phyloP scores from a whole-genome alignment of 2,797 vertebrate genomes.

The Kryptolebias ocellatus region DNA sequence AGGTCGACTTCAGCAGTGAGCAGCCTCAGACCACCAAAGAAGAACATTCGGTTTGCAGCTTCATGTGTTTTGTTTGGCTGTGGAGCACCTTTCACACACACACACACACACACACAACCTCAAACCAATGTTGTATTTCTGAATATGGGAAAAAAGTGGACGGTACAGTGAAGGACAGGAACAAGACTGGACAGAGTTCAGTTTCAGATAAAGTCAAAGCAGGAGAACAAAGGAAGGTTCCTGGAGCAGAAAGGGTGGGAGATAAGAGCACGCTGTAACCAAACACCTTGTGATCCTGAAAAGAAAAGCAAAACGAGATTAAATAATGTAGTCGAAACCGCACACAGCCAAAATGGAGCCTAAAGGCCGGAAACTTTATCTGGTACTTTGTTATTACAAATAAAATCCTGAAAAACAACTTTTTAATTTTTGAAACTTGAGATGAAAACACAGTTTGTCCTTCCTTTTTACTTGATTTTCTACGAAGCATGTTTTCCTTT shows the following conservation, averaged over 20 bases:
- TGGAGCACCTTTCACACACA: conserved; percentile 56
- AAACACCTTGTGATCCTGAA: not conserved
- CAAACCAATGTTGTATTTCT: conserved; percentile 45
- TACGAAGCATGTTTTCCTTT: no score
- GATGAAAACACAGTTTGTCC: no score
- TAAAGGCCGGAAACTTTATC: no score
- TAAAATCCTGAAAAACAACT: no score
- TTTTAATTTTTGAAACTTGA: no score
- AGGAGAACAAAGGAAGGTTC: not conserved
- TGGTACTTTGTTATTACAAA: no score
- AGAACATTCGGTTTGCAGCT: conserved; percentile 70
- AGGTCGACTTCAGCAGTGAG: conserved; percentile 43
- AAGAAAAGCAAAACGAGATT: conserved; percentile 1
- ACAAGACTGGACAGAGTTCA: conserved; percentile 39
- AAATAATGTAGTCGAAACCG: not conserved
- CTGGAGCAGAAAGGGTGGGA: not conserved
- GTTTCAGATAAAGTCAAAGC: conserved; percentile 3
- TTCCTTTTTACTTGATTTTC: no score
- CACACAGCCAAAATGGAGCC: not conserved
- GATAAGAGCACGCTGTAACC: conserved; percentile 2
- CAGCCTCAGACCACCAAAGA: conserved; percentile 75
- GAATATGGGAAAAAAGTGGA: conserved; percentile 48
- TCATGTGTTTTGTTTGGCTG: conserved; percentile 76
- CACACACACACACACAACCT: conserved; percentile 42
- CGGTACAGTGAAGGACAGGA: conserved; percentile 35